phyloP scores from a whole-genome alignment of 2,888 invertebrate genomes.

The Alviniconcha strummeri region DNA sequence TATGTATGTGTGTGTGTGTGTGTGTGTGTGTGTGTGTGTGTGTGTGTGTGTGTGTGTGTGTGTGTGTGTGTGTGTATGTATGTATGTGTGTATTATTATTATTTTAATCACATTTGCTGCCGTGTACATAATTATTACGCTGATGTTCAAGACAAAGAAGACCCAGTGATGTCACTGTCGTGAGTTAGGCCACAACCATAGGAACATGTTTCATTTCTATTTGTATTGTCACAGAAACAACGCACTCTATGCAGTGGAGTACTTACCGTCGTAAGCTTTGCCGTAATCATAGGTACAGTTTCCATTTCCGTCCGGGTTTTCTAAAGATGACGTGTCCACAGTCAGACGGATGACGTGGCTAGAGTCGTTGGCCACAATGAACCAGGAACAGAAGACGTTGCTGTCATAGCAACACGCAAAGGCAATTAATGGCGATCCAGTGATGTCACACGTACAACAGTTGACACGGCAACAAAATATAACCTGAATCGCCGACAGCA shows the following conservation, averaged over 20 bases:
- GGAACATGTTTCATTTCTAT: too few relatives aligned
- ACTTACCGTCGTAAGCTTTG: conserved; percentile 14
- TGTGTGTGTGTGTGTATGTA: not conserved
- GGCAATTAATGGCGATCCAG: too few relatives aligned
- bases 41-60: not conserved
- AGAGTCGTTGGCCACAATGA: conserved; percentile 3
- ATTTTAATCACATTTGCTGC: too few relatives aligned
- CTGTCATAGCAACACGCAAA: not conserved
- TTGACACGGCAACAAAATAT: too few relatives aligned
- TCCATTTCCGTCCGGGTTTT: conserved; percentile 4
- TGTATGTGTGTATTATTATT: not conserved
- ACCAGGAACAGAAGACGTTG: conserved; percentile 22
- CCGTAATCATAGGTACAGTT: conserved; percentile 15
- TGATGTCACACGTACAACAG: too few relatives aligned
- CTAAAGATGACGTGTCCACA: conserved; percentile 6
- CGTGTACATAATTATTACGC: too few relatives aligned
- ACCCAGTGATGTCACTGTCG: too few relatives aligned
- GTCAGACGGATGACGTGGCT: conserved; percentile 25
- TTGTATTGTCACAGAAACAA: too few relatives aligned
- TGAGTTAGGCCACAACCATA: too few relatives aligned
- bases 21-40: conserved; percentile 1
- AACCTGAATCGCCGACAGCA: too few relatives aligned
- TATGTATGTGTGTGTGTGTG: not conserved
- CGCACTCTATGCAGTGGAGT: too few relatives aligned
- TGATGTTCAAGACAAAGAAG: too few relatives aligned